Conservation (phyloP, 2,888 invertebrate species). For the Teleiodes luculella region DNA sequence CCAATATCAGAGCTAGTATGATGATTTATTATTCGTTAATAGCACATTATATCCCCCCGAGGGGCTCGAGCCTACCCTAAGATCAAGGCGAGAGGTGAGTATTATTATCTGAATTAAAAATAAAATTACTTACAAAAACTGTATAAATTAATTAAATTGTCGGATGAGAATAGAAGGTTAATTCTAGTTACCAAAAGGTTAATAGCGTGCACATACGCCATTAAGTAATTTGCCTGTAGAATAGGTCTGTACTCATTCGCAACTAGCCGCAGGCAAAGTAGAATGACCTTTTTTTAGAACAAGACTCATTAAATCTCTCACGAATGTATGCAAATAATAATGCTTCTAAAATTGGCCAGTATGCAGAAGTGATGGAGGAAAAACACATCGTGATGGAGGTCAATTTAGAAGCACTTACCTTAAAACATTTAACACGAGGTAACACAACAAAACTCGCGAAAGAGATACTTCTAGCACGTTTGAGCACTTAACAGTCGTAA, state of each 20-base stretch:
- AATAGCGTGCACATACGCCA: background rate
- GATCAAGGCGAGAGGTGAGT: no score
- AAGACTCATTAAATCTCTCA: background rate
- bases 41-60: no score
- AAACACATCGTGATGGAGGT: background rate
- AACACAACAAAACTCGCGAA: conserved; percentile 53
- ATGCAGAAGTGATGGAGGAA: background rate
- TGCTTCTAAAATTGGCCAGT: background rate
- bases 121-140: no score
- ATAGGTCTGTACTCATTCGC: background rate
- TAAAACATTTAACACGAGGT: conserved; percentile 60
- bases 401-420: conserved; percentile 43
- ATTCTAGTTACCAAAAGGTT: background rate
- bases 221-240: background rate
- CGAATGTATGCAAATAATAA: background rate
- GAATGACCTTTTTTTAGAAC: conserved; percentile 10
- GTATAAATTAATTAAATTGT: no score
- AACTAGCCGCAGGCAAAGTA: background rate
- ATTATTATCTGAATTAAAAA: no score
- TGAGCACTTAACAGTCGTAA: conserved; percentile 34
- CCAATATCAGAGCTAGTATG: no score
- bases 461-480: conserved; percentile 33
- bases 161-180: no score
- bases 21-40: no score
- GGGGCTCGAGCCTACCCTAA: no score